Conservation (phyloP, 2,797 vertebrate species). For the Nannoperca obscura region DNA sequence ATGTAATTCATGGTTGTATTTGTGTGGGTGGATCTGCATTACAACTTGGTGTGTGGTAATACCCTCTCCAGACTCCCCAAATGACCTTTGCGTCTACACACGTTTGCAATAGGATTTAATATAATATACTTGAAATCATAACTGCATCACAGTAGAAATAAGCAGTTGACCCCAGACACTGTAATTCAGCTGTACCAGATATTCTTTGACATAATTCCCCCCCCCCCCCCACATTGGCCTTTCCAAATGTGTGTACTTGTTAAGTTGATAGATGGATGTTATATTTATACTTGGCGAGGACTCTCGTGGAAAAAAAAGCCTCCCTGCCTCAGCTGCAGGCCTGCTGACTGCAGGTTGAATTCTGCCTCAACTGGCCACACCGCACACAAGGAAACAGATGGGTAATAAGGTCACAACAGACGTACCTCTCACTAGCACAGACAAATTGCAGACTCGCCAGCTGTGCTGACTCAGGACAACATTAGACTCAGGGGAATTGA, state of each 20-base stretch:
- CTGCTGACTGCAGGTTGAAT: constrained; percentile 80
- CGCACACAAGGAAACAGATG: constrained; percentile 79
- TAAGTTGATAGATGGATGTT: constrained; percentile 75
- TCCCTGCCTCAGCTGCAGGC: constrained; percentile 69
- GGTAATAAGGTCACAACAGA: constrained; percentile 82
- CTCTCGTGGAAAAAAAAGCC: constrained; percentile 55
- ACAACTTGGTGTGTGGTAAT: not conserved
- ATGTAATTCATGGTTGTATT: constrained; percentile 19
- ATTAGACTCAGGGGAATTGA: constrained; percentile 60
- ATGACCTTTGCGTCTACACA: not conserved
- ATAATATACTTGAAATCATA: constrained; percentile 10
- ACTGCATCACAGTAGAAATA: constrained; percentile 24
- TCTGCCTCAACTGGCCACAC: constrained; percentile 69
- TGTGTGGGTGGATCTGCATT: constrained; percentile 10
- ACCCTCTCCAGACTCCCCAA: constrained; percentile 1
- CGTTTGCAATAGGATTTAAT: not conserved
- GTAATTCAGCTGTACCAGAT: constrained; percentile 21
- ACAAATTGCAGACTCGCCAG: constrained; percentile 77
- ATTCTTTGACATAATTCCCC: not conserved
- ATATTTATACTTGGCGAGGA: constrained; percentile 69
- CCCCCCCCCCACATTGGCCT: constrained; percentile 19
- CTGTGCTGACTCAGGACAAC: constrained; percentile 79
- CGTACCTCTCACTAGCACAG: constrained; percentile 66
- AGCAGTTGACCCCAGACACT: not conserved
- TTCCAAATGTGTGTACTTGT: constrained; percentile 59